phyloP scores from a whole-genome alignment of 2,113 vertebrate genomes.

The Myiozetetes cayanensis region DNA sequence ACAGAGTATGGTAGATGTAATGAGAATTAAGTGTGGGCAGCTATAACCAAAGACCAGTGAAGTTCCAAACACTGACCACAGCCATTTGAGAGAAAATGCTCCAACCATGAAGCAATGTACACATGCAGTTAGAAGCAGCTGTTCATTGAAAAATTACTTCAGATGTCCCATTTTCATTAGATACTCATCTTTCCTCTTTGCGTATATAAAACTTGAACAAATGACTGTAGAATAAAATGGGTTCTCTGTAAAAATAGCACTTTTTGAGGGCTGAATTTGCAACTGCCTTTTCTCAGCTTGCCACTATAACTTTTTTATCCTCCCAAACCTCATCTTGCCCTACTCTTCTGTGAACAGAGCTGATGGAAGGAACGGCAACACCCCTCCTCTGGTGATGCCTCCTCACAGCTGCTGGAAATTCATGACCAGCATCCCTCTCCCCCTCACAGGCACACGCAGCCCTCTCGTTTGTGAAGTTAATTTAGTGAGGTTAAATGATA shows the following conservation, averaged over 20 bases:
- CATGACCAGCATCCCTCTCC: neutral
- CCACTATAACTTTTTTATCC: neutral
- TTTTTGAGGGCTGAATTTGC: neutral
- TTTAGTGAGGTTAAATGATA: slow-evolving; percentile 16
- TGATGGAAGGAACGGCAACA: neutral
- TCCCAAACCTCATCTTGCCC: neutral
- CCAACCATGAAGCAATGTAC: neutral
- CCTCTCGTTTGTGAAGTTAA: neutral
- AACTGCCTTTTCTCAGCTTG: neutral
- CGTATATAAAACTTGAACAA: neutral
- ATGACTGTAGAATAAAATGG: neutral
- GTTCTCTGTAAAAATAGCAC: neutral
- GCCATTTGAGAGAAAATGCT: neutral
- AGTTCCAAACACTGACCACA: neutral
- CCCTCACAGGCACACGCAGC: neutral
- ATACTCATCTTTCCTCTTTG: neutral
- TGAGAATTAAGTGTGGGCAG: neutral
- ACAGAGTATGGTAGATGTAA: neutral
- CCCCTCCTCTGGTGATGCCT: neutral
- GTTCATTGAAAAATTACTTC: neutral
- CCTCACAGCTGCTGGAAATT: neutral
- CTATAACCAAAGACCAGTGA: neutral
- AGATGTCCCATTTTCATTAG: neutral
- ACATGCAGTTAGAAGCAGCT: neutral
- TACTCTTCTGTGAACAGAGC: neutral